Percentiles rank a stretch among this genome's conserved stretches.
Conservation (phyloP, 1,140 invertebrate species). For the Listronotus oregonensis region DNA sequence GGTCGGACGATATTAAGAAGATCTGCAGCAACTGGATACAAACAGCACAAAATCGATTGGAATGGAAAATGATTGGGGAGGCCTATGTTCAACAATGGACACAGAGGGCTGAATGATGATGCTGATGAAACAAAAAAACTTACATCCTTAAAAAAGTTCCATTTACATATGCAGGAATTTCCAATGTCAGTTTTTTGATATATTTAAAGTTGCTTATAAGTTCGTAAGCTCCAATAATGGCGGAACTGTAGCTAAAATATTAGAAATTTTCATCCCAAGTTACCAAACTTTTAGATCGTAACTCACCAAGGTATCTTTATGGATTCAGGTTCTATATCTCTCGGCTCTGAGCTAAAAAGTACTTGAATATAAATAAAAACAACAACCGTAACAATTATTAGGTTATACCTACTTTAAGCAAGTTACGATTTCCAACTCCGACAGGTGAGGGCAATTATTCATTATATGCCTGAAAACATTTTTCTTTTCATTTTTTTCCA, state of each 20-base stretch:
- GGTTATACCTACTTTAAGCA: slow-evolving; percentile 31
- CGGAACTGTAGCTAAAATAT: slow-evolving; percentile 30
- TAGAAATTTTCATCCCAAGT: not conserved
- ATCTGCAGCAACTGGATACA: too few species aligned
- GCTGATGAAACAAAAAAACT: too few species aligned
- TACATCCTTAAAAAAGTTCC: slow-evolving; percentile 31
- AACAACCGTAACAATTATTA: slow-evolving; percentile 1
- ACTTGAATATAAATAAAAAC: slow-evolving; percentile 15
- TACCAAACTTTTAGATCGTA: not conserved
- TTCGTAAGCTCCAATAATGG: slow-evolving; percentile 31
- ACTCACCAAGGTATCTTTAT: slow-evolving; percentile 29
- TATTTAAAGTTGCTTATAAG: slow-evolving; percentile 24
- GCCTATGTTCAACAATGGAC: too few species aligned
- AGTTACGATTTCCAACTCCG: slow-evolving; percentile 26
- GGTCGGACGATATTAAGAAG: too few species aligned
- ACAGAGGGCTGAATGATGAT: too few species aligned
- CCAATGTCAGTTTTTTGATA: slow-evolving; percentile 22
- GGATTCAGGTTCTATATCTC: slow-evolving; percentile 12
- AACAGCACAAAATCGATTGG: too few species aligned
- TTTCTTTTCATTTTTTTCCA: slow-evolving; percentile 31
- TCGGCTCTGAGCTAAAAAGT: slow-evolving; percentile 15
- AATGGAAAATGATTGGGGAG: too few species aligned
- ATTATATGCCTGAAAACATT: slow-evolving; percentile 33
- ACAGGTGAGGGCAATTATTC: slow-evolving; percentile 28
- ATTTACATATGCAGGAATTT: slow-evolving; percentile 27